A percentile compares a stretch with the other conserved stretches of the same genome.
Conservation (phyloP, 64 coral and sea anemone species). For the Stichodactyla helianthus region DNA sequence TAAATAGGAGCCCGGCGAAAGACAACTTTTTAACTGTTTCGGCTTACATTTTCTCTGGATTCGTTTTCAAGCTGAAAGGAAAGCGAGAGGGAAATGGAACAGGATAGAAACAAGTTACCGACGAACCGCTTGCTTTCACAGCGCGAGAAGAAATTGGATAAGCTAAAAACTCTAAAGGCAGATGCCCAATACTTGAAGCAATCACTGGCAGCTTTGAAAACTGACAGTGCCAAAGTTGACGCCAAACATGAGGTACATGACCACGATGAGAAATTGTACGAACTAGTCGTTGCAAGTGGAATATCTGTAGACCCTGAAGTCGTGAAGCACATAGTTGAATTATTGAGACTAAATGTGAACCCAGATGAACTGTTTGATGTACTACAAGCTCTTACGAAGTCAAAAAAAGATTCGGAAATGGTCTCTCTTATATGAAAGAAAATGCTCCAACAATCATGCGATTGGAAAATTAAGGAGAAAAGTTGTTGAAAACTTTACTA, state of each 20-base stretch:
- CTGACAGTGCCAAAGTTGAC: neutral
- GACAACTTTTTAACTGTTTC: neutral
- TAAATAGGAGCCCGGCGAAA: neutral
- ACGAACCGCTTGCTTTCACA: neutral
- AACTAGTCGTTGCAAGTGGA: slow-evolving; percentile 2
- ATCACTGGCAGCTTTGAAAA: slow-evolving; percentile 1
- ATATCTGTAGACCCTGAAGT: neutral
- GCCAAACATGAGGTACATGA: neutral
- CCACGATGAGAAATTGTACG: neutral
- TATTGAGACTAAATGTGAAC: neutral
- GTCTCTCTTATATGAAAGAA: neutral
- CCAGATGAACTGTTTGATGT: slow-evolving; percentile 8
- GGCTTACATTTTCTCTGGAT: neutral
- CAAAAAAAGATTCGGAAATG: neutral
- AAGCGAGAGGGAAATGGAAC: neutral
- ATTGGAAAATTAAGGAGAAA: neutral
- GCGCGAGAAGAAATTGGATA: slow-evolving; percentile 5
- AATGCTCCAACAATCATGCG: neutral
- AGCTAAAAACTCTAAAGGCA: slow-evolving; percentile 20
- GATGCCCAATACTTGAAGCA: slow-evolving; percentile 15
- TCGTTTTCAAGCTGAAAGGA: neutral
- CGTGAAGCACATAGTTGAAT: neutral
- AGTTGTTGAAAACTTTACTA: neutral
- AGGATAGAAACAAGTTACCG: neutral
- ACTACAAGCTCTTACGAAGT: neutral